A percentile compares a stretch with the other conserved stretches of the same genome.
Evolutionary conservation across 1,140 invertebrate species (phyloP).

Genomic region (Oppia nitens): DNA sequence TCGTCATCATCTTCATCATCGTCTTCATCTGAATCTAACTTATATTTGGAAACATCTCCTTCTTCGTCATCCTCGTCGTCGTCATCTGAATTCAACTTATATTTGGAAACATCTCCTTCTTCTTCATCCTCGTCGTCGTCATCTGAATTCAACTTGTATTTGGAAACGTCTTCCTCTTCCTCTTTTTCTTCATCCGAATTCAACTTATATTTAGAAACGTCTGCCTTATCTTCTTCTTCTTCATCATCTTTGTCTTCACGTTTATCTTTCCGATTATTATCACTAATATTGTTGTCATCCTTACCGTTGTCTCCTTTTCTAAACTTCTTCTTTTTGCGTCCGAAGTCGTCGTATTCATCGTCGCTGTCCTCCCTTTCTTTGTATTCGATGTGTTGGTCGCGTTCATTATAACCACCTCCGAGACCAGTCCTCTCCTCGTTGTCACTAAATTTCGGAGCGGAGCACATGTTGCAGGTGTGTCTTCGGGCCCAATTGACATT

Average conservation of each 20-base stretch:
- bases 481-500: constrained; percentile 98
- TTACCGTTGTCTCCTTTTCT: neutral
- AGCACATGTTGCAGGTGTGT: constrained; percentile 94
- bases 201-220: constrained; percentile 28
- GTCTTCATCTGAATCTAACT: constrained; percentile 26
- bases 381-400: constrained; percentile 74
- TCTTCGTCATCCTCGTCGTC: constrained; percentile 30
- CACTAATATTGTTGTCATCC: neutral
- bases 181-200: constrained; percentile 29
- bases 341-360: constrained; percentile 74
- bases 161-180: constrained; percentile 33
- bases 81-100: constrained; percentile 26
- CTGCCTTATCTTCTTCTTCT: constrained; percentile 40
- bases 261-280: constrained; percentile 25
- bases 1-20: constrained; percentile 29
- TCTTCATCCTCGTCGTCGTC: constrained; percentile 34
- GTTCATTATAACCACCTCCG: constrained; percentile 61
- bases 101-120: constrained; percentile 34
- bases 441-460: constrained; percentile 89
- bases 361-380: constrained; percentile 65
- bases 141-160: constrained; percentile 27
- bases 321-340: constrained; percentile 15
- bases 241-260: constrained; percentile 32
- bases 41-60: constrained; percentile 29
- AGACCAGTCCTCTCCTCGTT: constrained; percentile 47